Conservation (phyloP, 1,140 invertebrate species). For the Drosophila elegans region DNA sequence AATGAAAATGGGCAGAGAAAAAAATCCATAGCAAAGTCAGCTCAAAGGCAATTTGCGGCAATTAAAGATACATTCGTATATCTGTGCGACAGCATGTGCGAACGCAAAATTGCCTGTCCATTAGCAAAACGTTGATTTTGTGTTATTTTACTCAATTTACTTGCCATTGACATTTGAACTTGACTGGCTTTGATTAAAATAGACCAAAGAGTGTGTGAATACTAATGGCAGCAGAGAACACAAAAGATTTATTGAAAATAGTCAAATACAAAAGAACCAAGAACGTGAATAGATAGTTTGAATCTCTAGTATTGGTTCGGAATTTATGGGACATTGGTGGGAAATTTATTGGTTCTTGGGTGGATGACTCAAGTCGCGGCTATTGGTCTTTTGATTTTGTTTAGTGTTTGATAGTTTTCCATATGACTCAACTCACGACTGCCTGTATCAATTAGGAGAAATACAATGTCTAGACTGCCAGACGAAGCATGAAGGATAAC, state of each 20-base stretch:
- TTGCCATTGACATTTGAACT: conserved; percentile 83
- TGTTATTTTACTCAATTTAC: conserved; percentile 62
- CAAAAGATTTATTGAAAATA: conserved; percentile 53
- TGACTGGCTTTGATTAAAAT: conserved; percentile 56
- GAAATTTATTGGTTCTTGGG: conserved; percentile 18
- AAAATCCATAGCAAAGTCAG: conserved; percentile 40
- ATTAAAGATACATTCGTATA: conserved; percentile 63
- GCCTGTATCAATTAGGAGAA: conserved; percentile 31
- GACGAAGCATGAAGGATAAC: conserved; percentile 19
- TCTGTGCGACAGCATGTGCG: conserved; percentile 11
- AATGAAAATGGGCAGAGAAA: conserved; percentile 13
- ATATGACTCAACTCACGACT: conserved; percentile 39
- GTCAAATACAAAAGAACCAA: conserved; percentile 2
- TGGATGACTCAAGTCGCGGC: conserved; percentile 34
- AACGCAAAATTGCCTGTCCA: conserved; percentile 65
- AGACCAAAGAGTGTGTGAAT: conserved; percentile 44
- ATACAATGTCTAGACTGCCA: conserved; percentile 29
- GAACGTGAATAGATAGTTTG: conserved; percentile 38
- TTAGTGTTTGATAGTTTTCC: background rate
- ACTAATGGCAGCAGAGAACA: conserved; percentile 3
- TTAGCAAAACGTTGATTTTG: conserved; percentile 60
- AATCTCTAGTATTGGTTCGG: conserved; percentile 14
- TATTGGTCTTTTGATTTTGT: conserved; percentile 28
- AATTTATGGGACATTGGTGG: conserved; percentile 31
- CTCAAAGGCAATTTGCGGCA: conserved; percentile 58